Evolutionary conservation across 2,797 vertebrate species (phyloP).

Genomic region (Sebastes dallii): DNA sequence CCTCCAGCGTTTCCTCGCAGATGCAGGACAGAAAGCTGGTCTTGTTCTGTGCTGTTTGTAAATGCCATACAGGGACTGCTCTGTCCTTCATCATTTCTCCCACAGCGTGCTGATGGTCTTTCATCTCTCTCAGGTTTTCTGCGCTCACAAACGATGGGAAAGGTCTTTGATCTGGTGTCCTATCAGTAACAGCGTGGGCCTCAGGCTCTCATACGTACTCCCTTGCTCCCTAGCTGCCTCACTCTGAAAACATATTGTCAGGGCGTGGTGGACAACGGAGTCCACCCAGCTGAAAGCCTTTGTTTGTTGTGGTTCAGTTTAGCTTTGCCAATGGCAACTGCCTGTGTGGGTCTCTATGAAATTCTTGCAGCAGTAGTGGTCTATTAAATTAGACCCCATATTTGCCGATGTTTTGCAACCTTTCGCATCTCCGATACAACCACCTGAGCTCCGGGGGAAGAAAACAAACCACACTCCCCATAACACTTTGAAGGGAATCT

Average conservation of each 20-base stretch:
- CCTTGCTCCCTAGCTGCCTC: slow-evolving; percentile 28
- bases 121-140: slow-evolving; percentile 60
- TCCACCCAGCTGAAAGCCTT: slow-evolving; percentile 67
- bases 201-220: slow-evolving; percentile 41
- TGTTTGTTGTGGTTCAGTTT: slow-evolving; percentile 73
- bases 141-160: slow-evolving; percentile 27
- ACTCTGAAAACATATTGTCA: slow-evolving; percentile 70
- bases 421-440: slow-evolving; percentile 31
- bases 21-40: slow-evolving; percentile 17
- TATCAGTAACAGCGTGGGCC: slow-evolving; percentile 57
- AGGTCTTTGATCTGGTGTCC: slow-evolving; percentile 56
- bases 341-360: slow-evolving; percentile 47
- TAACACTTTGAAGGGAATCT: slow-evolving; percentile 7
- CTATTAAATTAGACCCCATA: slow-evolving; percentile 46
- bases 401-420: slow-evolving; percentile 49
- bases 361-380: slow-evolving; percentile 44
- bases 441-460: slow-evolving; percentile 45
- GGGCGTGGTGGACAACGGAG: slow-evolving; percentile 71
- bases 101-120: slow-evolving; percentile 53
- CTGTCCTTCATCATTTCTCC: slow-evolving; percentile 63
- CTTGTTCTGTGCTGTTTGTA: slow-evolving; percentile 24
- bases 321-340: slow-evolving; percentile 72
- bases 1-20: slow-evolving; percentile 23
- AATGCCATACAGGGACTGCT: slow-evolving; percentile 35
- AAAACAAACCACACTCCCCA: slow-evolving; percentile 44